Conservation (phyloP, 2,113 vertebrate genomes). For the Scytalopus superciliaris region DNA sequence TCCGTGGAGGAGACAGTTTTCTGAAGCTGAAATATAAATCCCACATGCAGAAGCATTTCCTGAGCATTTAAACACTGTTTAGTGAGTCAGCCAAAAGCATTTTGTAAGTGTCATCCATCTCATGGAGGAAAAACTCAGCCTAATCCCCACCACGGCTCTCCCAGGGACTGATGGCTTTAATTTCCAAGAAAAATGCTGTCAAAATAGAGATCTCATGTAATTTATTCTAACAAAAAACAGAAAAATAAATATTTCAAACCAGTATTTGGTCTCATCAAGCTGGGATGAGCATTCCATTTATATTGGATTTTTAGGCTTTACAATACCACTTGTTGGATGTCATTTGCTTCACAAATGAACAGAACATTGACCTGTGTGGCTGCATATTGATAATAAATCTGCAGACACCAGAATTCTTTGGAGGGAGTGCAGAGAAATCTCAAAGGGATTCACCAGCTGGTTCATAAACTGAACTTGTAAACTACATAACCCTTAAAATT, state of each 20-base stretch:
- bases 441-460: background rate
- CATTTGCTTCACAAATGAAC: conserved; percentile 62
- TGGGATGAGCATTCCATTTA: background rate
- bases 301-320: conserved; percentile 58
- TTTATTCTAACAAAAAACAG: background rate
- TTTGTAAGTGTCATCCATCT: conserved; percentile 17
- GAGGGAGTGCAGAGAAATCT: conserved; percentile 6
- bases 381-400: conserved; percentile 57
- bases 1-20: background rate
- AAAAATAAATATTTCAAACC: conserved; percentile 15
- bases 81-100: conserved; percentile 15
- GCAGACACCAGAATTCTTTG: background rate
- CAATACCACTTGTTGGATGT: conserved; percentile 51
- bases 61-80: background rate
- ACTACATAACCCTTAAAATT: background rate
- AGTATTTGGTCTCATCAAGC: conserved; percentile 30
- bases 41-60: background rate
- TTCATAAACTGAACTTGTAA: background rate
- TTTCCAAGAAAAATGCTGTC: background rate
- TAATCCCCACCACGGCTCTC: background rate
- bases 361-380: conserved; percentile 46
- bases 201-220: background rate
- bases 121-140: background rate
- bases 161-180: background rate
- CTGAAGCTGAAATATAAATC: background rate